phyloP scores from a whole-genome alignment of 2,888 invertebrate genomes.

The Ophion slaviceki region DNA sequence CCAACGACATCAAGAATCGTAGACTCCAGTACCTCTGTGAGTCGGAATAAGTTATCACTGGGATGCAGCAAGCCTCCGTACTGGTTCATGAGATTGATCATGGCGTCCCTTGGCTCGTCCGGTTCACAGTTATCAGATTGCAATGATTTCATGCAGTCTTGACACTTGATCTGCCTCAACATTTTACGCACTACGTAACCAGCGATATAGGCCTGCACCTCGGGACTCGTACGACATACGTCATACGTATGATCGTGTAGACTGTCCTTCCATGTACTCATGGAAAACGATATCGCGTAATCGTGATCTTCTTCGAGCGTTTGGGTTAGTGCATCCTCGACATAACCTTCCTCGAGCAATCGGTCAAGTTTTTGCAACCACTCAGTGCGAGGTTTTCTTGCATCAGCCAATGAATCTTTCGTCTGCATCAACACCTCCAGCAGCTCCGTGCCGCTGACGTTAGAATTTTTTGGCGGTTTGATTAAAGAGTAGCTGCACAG shows the following conservation, averaged over 20 bases:
- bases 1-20: too few species aligned
- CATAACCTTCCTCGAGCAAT: neutral
- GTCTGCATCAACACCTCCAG: too few species aligned
- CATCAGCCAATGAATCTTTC: neutral
- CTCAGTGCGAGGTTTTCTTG: conserved; percentile 8
- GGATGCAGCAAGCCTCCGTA: neutral
- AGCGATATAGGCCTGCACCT: too few species aligned
- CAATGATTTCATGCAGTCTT: too few species aligned
- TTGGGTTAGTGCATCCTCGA: neutral
- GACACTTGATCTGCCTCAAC: too few species aligned
- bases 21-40: too few species aligned
- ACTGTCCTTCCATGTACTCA: neutral
- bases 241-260: too few species aligned
- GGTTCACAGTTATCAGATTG: too few species aligned
- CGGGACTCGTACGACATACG: too few species aligned
- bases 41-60: too few species aligned
- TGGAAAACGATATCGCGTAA: neutral
- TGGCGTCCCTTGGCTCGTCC: too few species aligned
- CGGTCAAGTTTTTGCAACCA: conserved; percentile 4
- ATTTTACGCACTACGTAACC: too few species aligned
- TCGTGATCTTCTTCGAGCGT: neutral
- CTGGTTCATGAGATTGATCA: neutral
- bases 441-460: neutral
- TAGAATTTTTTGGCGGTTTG: neutral
- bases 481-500: neutral